Evolutionary conservation across 2,888 invertebrate species (phyloP), one percentile per base, ranked within the genome.

Genomic region (Hedya salicella): DNA sequence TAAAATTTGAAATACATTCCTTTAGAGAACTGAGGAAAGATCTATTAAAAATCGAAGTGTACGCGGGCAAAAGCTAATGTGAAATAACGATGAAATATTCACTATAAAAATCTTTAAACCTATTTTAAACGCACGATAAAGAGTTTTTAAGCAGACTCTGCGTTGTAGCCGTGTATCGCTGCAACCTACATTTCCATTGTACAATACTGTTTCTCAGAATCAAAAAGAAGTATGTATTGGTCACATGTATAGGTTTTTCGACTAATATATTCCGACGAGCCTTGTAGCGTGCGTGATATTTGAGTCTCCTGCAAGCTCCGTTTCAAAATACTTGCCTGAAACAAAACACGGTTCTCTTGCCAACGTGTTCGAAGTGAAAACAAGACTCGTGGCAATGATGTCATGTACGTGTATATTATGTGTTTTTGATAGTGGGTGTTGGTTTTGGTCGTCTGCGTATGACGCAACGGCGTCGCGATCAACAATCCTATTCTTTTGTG

Each of bases 361-460:
- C 39, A 32, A 60, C 69, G 69, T 68, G 69, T 62, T 59, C 30
- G 13, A 8, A 70, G 44, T 62, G 48, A 66, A 68, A 70, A 70
- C 69, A 70, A 13, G n/a, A 40, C 44, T 40, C 39, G 57, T 48
- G 11, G 44, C 30, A 14, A 32, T 56, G 30, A 50, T 56, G 56
- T 30, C 39, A 65, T 46, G 39, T 25, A 6, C 25, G 0, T 3
- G 50, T 8, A 52, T 30, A 40, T 46, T 49, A 11, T 36, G 19
- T 59, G 25, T 60, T 57, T 40, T 52, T 14, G 57, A 56, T 59
- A 14, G 46, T 57, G 32, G 25, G 19, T 42, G 56, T 40, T 16
- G 30, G 17, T 49, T 56, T 56, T 19, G 49, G 19, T 49, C 50
- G 25, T 6, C 6, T n/a, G n/a, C 25, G 6, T 14, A 16, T 57